Conservation (phyloP, 2,888 invertebrate genomes). For the Drosophila robusta region DNA sequence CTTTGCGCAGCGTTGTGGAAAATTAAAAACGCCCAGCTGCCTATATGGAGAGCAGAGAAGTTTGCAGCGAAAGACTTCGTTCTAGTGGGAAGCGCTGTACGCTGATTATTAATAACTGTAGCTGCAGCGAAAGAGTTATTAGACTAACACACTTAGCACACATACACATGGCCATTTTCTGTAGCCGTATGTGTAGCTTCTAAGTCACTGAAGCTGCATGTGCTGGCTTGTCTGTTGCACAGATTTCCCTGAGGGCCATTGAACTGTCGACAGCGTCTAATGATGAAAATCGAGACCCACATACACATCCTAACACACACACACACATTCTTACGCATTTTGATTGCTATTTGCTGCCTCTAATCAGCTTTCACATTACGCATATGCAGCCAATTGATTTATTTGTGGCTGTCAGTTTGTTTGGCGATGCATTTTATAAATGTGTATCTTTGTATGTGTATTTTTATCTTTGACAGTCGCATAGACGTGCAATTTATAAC, state of each 20-base stretch:
- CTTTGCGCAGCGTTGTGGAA: conserved; percentile 82
- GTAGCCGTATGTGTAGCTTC: not conserved
- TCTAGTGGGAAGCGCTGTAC: conserved; percentile 22
- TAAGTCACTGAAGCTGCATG: conserved; percentile 3
- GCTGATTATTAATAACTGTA: conserved; percentile 69
- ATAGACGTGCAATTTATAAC: conserved; percentile 41
- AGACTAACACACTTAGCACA: conserved; percentile 55
- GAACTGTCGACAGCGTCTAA: conserved; percentile 39
- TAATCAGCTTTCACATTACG: conserved; percentile 59
- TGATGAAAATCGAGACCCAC: conserved; percentile 42
- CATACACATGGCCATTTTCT: conserved; percentile 15
- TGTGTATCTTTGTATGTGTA: not conserved
- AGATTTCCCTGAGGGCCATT: conserved; percentile 42
- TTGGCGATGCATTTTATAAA: conserved; percentile 13
- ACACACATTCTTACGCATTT: not conserved
- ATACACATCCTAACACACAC: not conserved
- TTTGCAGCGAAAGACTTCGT: conserved; percentile 16
- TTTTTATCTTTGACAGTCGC: conserved; percentile 36
- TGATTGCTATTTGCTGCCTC: conserved; percentile 21
- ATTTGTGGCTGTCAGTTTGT: conserved; percentile 41
- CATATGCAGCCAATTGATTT: conserved; percentile 69
- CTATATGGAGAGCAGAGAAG: not conserved
- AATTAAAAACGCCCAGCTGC: conserved; percentile 74
- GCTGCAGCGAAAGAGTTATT: conserved; percentile 64
- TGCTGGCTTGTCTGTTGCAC: conserved; percentile 18